Evolutionary conservation across 2,113 vertebrate species (phyloP), one percentile per base, ranked within the genome.

Genomic region (Chionis minor): DNA sequence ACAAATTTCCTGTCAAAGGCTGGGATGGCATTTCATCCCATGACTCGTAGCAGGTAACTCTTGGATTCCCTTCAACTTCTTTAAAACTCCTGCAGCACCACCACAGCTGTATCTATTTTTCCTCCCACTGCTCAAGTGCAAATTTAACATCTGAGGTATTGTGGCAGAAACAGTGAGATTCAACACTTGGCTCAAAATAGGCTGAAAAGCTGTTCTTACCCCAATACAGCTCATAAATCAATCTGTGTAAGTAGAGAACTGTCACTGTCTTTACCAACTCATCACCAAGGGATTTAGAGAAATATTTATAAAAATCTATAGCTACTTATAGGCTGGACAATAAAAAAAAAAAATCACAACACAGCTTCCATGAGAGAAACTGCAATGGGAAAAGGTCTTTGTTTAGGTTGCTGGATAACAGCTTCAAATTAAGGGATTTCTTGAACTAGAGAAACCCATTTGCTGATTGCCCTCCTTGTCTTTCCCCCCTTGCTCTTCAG

Each of bases 331-430:
- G 8, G n/a, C 42, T 4, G 35, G 42, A 59, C 47, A 90, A 74
- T 4, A 38, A 38, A 38, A 38, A 38, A 38, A 38, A 74, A 78
- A 84, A 74, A 70, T 26, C 12, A 52, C 13, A 73, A 49, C 27
- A 47, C 5, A 63, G 24, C 21, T 75, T 6, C 0, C 0, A 54
- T 27, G 10, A 86, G n/a, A 67, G 19, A 49, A 88, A 72, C 9
- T 40, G 27, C n/a, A 71, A 63, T 3, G 8, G 47, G 28, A 58
- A 80, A 80, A 71, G 38, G 38, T 9, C 38, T 38, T 38, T 38
- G 38, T 38, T 38, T 38, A 38, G 38, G 38, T 38, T 38, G 38
- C 38, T 38, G 38, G 38, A 38, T 38, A 38, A 38, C 38, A 38
- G 38, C 38, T 38, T 38, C 38, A 38, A 38, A 38, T 38, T 38